A percentile compares a stretch with the other conserved stretches of the same genome.
Conservation (phyloP, 2,888 invertebrate species). For the Mycalesis mineus region DNA sequence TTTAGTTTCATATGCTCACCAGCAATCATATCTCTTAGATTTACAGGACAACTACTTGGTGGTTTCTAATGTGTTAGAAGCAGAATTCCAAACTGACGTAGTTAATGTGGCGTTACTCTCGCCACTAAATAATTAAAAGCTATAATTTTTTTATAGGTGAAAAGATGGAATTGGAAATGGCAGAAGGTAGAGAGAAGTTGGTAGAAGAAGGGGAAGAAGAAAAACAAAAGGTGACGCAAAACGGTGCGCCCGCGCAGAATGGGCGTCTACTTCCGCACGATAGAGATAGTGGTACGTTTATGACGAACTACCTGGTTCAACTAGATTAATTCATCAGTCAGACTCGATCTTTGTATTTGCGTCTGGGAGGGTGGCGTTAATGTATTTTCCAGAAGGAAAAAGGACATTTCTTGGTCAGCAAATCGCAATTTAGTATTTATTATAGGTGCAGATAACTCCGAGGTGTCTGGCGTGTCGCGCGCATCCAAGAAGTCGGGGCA, state of each 20-base stretch:
- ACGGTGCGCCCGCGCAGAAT: conserved; percentile 55
- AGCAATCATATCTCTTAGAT: too few species aligned
- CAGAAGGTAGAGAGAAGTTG: conserved; percentile 77
- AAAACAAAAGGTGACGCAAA: conserved; percentile 57
- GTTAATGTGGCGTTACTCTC: too few species aligned
- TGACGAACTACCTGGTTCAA: not conserved
- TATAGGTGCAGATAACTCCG: conserved; percentile 66
- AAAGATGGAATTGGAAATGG: conserved; percentile 82
- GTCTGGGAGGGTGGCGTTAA: too few species aligned
- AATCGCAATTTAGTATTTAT: too few species aligned
- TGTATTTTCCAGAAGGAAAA: too few species aligned
- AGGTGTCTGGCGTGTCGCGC: conserved; percentile 61
- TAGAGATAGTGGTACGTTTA: conserved; percentile 54
- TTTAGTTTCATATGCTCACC: too few species aligned
- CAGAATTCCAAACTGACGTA: too few species aligned
- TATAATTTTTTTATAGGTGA: conserved; percentile 55
- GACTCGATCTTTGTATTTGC: too few species aligned
- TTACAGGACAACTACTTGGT: too few species aligned
- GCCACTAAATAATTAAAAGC: not conserved
- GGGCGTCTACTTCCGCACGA: conserved; percentile 59
- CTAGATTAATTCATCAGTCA: too few species aligned
- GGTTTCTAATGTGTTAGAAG: too few species aligned
- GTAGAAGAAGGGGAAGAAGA: conserved; percentile 79
- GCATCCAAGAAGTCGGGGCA: conserved; percentile 73
- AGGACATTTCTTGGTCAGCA: too few species aligned